phyloP scores from a whole-genome alignment of 1,140 invertebrate species.

The Trichoplusia ni region DNA sequence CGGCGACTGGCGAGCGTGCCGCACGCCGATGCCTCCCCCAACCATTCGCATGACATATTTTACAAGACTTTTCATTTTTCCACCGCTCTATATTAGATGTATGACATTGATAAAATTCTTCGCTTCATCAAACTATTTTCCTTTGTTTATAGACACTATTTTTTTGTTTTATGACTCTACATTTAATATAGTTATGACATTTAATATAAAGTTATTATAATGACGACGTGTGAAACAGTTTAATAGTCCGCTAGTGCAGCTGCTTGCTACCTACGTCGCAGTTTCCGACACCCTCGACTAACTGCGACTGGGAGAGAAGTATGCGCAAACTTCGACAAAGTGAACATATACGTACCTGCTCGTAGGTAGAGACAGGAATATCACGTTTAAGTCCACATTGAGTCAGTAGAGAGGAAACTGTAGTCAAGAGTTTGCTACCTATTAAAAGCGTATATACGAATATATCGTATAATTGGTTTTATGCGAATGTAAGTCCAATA shows the following conservation, averaged over 20 bases:
- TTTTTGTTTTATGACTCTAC: too few relatives aligned
- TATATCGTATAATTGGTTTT: too few relatives aligned
- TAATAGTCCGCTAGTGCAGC: not conserved
- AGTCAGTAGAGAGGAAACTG: not conserved
- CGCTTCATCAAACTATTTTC: not conserved
- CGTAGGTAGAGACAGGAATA: too few relatives aligned
- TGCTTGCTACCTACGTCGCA: not conserved
- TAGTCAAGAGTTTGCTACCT: not conserved
- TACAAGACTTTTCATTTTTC: constrained; percentile 30
- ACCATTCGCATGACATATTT: constrained; percentile 30
- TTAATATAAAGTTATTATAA: too few relatives aligned
- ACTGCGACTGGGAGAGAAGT: not conserved
- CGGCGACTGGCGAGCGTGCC: constrained; percentile 8
- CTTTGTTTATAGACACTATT: not conserved
- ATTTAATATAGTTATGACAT: too few relatives aligned
- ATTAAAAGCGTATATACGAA: not conserved
- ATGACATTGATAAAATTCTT: constrained; percentile 4
- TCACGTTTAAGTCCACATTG: too few relatives aligned
- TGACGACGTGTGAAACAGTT: constrained; percentile 1
- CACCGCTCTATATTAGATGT: constrained; percentile 1
- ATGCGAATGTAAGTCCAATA: too few relatives aligned
- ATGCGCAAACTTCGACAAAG: not conserved
- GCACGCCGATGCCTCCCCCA: constrained; percentile 2
- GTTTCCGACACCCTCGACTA: not conserved
- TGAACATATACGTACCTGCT: not conserved